Conservation (phyloP, 2,113 vertebrate species). For the Scartelaos histophorus region DNA sequence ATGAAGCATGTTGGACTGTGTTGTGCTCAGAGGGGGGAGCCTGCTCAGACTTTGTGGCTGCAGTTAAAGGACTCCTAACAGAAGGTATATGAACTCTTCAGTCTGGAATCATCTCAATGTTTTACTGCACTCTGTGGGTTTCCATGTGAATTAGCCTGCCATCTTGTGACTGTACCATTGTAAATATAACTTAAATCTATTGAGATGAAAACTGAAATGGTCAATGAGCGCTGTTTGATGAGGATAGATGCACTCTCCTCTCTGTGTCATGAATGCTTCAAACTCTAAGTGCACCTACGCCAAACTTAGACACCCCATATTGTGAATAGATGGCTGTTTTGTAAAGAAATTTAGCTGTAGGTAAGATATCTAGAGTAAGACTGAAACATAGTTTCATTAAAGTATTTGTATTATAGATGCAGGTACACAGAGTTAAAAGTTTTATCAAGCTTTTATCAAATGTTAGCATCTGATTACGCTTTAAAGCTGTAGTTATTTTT, state of each 20-base stretch:
- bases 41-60: constrained; percentile 5
- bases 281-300: constrained; percentile 54
- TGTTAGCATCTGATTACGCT: background rate
- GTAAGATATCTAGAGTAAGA: constrained; percentile 41
- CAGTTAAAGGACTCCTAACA: constrained; percentile 21
- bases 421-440: constrained; percentile 16
- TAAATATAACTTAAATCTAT: constrained; percentile 59
- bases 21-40: constrained; percentile 21
- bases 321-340: constrained; percentile 55
- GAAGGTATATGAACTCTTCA: constrained; percentile 7
- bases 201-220: constrained; percentile 35
- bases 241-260: constrained; percentile 31
- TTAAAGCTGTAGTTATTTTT: background rate
- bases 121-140: constrained; percentile 27
- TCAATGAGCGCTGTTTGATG: constrained; percentile 42
- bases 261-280: constrained; percentile 48
- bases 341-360: constrained; percentile 48
- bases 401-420: constrained; percentile 38
- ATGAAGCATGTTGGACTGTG: constrained; percentile 28
- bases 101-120: constrained; percentile 30
- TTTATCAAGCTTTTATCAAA: constrained; percentile 2
- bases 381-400: constrained; percentile 27
- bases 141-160: constrained; percentile 46
- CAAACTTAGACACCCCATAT: constrained; percentile 44
- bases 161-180: constrained; percentile 44